Base-by-base conservation (phyloP, 2,113 vertebrate genomes). In the Gorsachius goisagi region DNA sequence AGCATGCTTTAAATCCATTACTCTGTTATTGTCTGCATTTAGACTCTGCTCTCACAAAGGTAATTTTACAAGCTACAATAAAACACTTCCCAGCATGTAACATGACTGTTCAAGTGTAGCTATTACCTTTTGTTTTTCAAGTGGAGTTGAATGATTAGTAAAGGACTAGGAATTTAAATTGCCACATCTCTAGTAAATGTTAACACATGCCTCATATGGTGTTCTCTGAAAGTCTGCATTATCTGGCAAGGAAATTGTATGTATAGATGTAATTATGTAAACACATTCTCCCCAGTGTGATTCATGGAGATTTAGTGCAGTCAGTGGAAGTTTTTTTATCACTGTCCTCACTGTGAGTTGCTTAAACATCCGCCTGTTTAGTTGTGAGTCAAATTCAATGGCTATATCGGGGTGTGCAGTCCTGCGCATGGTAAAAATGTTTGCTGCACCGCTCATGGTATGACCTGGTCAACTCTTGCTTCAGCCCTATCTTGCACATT, bases 111-210 rank as follows among this genome's bases (percentile, higher is more conserved):
- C 93, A 75, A 95, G 85, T 87, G 80, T 94, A 94, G 92, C 76
- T 91, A 81, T 95, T 96, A 89, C 77, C 85, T 96, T 95, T 93
- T 97, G 81, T 96, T 96, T 95, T 95, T 93, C 91, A 95, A 97
- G 95, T 96, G 92, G 85, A 95, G 86, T 90, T 90, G 87, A 87
- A 89, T 96, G 93, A 95, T 97, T 97, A 96, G 85, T 78, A 90
- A 83, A 97, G 74, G 87, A 92, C 84, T 44, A 67, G 78, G 81
- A 94, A 92, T 97, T 93, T 86, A 90, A 91, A 96, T 92, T 89
- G 82, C 88, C 79, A 97, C 92, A 88, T 97, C 91, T 90, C 80
- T 95, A 75, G 85, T 90, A 93, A 97, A 91, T 92, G 90, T 77
- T 95, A 96, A 85, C 84, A 92, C 68, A 88, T 85, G 85, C 85